Conservation (phyloP, 1,140 invertebrate genomes). For the Hylaeus volcanicus region DNA sequence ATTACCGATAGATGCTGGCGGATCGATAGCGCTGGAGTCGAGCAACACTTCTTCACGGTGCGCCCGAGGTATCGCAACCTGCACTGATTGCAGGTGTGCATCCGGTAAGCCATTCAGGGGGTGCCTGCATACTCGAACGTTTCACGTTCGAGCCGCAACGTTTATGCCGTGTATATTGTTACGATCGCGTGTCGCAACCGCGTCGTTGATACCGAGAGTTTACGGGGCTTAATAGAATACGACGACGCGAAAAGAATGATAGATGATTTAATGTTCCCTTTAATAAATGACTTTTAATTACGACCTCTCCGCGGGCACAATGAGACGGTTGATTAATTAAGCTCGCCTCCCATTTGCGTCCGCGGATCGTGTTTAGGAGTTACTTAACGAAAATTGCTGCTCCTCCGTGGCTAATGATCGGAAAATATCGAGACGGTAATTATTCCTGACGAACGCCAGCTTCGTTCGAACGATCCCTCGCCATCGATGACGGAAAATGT, state of each 20-base stretch:
- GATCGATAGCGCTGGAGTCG: neutral
- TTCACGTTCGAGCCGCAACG: slow-evolving; percentile 47
- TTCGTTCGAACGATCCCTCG: too few relatives aligned
- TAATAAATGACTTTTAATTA: slow-evolving; percentile 50
- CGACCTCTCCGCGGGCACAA: slow-evolving; percentile 25
- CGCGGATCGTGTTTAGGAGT: slow-evolving; percentile 36
- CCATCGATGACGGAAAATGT: too few relatives aligned
- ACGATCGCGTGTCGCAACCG: slow-evolving; percentile 52
- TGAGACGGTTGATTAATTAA: slow-evolving; percentile 47
- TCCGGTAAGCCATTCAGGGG: slow-evolving; percentile 60
- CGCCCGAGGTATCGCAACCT: slow-evolving; percentile 56
- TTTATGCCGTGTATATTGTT: slow-evolving; percentile 52
- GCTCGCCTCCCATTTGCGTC: slow-evolving; percentile 12
- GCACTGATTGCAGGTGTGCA: slow-evolving; percentile 56
- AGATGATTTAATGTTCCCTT: slow-evolving; percentile 35
- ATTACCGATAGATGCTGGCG: slow-evolving; percentile 14
- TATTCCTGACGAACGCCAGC: slow-evolving; percentile 18
- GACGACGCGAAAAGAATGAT: slow-evolving; percentile 45
- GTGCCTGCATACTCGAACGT: slow-evolving; percentile 52
- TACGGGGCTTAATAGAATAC: slow-evolving; percentile 30
- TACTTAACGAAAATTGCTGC: slow-evolving; percentile 38
- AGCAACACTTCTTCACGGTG: neutral
- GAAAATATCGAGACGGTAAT: slow-evolving; percentile 19
- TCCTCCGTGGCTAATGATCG: slow-evolving; percentile 15
- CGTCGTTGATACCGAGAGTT: slow-evolving; percentile 23